Conservation (phyloP, 2,797 vertebrate species). For the Loriculus beryllinus region DNA sequence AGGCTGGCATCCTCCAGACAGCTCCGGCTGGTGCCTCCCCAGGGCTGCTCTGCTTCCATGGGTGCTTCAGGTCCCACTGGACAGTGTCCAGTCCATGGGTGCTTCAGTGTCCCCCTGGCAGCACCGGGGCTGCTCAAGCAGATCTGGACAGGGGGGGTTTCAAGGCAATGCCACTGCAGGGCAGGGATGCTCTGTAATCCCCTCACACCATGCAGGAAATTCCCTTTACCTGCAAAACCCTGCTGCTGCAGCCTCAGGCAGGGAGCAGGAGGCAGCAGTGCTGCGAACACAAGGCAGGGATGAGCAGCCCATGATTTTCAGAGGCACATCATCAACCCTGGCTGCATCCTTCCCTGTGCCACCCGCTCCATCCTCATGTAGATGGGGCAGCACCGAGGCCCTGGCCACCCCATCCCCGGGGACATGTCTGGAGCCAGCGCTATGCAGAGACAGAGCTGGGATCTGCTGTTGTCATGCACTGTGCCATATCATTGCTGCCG, state of each 20-base stretch:
- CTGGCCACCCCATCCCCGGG: rapidly evolving
- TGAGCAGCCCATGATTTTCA: not conserved
- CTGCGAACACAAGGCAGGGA: not conserved
- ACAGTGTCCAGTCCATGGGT: too few relatives aligned
- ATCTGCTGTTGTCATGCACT: rapidly evolving
- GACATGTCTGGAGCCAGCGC: rapidly evolving
- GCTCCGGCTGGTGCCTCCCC: not conserved
- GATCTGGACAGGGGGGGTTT: not conserved
- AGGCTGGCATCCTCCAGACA: not conserved
- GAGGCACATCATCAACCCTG: rapidly evolving
- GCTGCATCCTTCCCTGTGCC: not conserved
- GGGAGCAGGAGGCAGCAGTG: rapidly evolving
- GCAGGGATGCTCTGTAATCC: not conserved
- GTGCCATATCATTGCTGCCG: rapidly evolving
- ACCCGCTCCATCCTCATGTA: rapidly evolving
- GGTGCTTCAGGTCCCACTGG: not conserved
- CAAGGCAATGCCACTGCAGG: not conserved
- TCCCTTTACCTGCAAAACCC: not conserved
- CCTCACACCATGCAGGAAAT: rapidly evolving
- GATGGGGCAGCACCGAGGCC: rapidly evolving
- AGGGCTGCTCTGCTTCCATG: not conserved
- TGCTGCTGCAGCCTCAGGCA: not conserved
- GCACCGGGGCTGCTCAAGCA: not conserved
- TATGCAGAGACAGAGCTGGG: not conserved
- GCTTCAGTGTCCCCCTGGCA: not conserved